Percentiles rank a stretch among this genome's conserved stretches.
Evolutionary conservation across 2,888 invertebrate species (phyloP).

Genomic region (Drosophila atroscutellata): DNA sequence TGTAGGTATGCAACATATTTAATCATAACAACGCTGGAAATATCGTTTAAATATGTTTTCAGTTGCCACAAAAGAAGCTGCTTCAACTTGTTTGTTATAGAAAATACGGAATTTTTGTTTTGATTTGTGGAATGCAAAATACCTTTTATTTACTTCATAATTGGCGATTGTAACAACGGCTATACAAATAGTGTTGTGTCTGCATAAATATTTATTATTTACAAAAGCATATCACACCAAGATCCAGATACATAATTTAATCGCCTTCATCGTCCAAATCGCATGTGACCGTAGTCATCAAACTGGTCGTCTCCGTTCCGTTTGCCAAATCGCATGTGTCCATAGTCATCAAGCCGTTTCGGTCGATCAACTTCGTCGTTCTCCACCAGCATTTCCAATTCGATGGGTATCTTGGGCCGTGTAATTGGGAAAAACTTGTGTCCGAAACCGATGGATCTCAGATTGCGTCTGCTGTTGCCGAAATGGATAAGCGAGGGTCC

Average conservation of each 20-base stretch:
- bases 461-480: conserved; percentile 56
- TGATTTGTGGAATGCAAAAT: conserved; percentile 38
- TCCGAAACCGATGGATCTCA: conserved; percentile 67
- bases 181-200: background rate
- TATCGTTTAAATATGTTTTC: background rate
- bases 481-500: conserved; percentile 28
- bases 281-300: conserved; percentile 91
- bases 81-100: background rate
- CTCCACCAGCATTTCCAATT: conserved; percentile 81
- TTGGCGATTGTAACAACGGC: conserved; percentile 5
- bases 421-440: conserved; percentile 70
- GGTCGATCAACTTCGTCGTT: conserved; percentile 80
- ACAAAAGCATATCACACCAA: conserved; percentile 33
- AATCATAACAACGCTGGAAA: background rate
- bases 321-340: conserved; percentile 89
- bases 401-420: conserved; percentile 82
- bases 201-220: conserved; percentile 31
- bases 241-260: conserved; percentile 5
- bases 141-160: conserved; percentile 28
- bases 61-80: background rate
- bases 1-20: conserved; percentile 3
- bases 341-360: conserved; percentile 90
- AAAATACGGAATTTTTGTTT: background rate
- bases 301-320: conserved; percentile 88
- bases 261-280: conserved; percentile 86